A percentile compares a stretch with the other conserved stretches of the same genome.
Conservation (phyloP, 2,113 vertebrate species). For the Eublepharis macularius region DNA sequence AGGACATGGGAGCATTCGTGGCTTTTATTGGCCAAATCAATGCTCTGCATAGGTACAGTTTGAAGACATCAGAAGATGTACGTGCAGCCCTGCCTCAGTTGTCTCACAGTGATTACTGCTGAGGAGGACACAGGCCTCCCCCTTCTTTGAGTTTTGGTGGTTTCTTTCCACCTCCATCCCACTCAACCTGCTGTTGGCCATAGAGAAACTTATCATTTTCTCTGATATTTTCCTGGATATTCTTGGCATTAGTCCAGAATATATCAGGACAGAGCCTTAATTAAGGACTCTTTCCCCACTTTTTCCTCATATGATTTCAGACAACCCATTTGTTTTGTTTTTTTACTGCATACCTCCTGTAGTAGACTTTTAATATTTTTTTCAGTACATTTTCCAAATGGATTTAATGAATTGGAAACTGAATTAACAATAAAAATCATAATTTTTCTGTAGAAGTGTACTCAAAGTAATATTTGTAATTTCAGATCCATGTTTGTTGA, state of each 20-base stretch:
- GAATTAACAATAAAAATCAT: background rate
- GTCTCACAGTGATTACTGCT: background rate
- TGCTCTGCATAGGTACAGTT: background rate
- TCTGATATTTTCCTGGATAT: background rate
- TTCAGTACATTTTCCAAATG: slow-evolving; percentile 43
- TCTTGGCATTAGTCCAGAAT: background rate
- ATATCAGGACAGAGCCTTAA: background rate
- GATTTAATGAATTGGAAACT: slow-evolving; percentile 61
- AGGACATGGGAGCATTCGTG: no score
- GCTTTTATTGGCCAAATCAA: no score
- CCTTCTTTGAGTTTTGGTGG: background rate
- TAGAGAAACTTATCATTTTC: background rate
- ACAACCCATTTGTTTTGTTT: slow-evolving; percentile 17
- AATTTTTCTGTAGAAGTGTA: slow-evolving; percentile 42
- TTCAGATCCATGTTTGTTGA: slow-evolving; percentile 45
- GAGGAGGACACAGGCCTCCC: background rate
- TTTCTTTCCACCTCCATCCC: background rate
- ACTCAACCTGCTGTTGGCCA: background rate
- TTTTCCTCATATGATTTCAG: slow-evolving; percentile 28
- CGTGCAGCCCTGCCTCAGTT: background rate
- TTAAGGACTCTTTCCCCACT: slow-evolving; percentile 1
- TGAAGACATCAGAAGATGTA: no score
- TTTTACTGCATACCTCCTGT: slow-evolving; percentile 33
- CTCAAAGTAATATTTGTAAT: slow-evolving; percentile 40
- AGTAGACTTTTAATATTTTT: slow-evolving; percentile 47